Percentiles rank a stretch among this genome's conserved stretches.
phyloP scores from a whole-genome alignment of 1,140 invertebrate genomes.

The Macrobrachium nipponense region DNA sequence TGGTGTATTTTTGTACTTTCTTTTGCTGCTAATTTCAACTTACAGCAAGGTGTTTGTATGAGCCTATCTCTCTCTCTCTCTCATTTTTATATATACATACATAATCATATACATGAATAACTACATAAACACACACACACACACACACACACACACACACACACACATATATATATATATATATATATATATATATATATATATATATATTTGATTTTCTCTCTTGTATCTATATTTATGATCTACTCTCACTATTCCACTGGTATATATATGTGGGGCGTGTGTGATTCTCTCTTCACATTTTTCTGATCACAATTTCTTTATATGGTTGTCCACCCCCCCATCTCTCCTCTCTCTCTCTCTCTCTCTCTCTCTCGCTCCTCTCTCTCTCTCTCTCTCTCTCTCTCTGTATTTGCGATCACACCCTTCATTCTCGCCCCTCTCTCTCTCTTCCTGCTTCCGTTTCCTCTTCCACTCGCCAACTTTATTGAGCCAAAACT shows the following conservation, averaged over 20 bases:
- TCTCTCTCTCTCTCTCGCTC: not conserved
- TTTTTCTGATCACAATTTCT: not conserved
- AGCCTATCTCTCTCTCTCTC: not conserved
- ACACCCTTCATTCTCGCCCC: not conserved
- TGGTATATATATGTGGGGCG: too few relatives aligned
- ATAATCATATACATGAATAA: not conserved
- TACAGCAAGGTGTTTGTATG: not conserved
- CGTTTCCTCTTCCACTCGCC: not conserved
- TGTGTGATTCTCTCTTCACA: not conserved
- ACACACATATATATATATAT: not conserved
- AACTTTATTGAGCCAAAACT: not conserved
- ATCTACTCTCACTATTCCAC: not conserved
- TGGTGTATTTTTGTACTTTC: not conserved
- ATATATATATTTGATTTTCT: conserved; percentile 1
- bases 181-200: conserved; percentile 5
- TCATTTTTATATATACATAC: not conserved
- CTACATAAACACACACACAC: not conserved
- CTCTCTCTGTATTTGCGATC: not conserved
- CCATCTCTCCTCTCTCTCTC: not conserved
- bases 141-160: not conserved
- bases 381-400: not conserved
- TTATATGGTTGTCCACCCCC: not conserved
- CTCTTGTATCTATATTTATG: not conserved
- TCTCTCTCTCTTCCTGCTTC: too few relatives aligned
- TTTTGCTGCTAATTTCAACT: not conserved